Evolutionary conservation across 2,888 invertebrate genomes (phyloP).

Genomic region (Phortica magna): DNA sequence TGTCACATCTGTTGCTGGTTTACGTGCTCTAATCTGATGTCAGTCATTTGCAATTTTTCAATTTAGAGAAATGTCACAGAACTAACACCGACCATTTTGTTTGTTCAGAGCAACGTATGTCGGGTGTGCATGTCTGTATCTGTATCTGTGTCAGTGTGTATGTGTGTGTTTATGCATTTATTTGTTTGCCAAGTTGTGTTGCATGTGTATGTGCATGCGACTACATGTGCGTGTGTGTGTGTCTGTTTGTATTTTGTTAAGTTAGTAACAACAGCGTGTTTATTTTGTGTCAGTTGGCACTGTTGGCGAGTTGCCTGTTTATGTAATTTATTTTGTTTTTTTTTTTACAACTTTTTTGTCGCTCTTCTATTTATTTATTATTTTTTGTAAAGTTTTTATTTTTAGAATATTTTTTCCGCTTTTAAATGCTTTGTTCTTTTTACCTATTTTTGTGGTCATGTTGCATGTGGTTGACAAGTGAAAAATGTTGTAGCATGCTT

Average conservation of each 20-base stretch:
- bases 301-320: slow-evolving; percentile 43
- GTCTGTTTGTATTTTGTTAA: slow-evolving; percentile 56
- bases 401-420: neutral
- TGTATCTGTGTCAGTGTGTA: slow-evolving; percentile 8
- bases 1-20: slow-evolving; percentile 49
- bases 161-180: slow-evolving; percentile 27
- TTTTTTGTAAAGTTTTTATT: slow-evolving; percentile 4
- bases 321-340: slow-evolving; percentile 55
- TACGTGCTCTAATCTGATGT: slow-evolving; percentile 67
- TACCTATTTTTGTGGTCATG: neutral
- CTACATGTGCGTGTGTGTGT: slow-evolving; percentile 27
- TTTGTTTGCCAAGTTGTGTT: slow-evolving; percentile 7
- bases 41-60: slow-evolving; percentile 72
- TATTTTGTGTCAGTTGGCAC: slow-evolving; percentile 70
- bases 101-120: neutral
- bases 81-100: slow-evolving; percentile 55
- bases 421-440: neutral
- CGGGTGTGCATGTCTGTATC: neutral
- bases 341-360: slow-evolving; percentile 29
- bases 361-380: slow-evolving; percentile 3
- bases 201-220: neutral
- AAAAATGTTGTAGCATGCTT: slow-evolving; percentile 59
- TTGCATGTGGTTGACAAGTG: slow-evolving; percentile 7
- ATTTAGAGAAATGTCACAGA: slow-evolving; percentile 69
- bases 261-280: slow-evolving; percentile 69